A percentile compares a stretch with the other conserved stretches of the same genome.
phyloP scores from a whole-genome alignment of 2,113 vertebrate genomes.

The Catharus minimus region DNA sequence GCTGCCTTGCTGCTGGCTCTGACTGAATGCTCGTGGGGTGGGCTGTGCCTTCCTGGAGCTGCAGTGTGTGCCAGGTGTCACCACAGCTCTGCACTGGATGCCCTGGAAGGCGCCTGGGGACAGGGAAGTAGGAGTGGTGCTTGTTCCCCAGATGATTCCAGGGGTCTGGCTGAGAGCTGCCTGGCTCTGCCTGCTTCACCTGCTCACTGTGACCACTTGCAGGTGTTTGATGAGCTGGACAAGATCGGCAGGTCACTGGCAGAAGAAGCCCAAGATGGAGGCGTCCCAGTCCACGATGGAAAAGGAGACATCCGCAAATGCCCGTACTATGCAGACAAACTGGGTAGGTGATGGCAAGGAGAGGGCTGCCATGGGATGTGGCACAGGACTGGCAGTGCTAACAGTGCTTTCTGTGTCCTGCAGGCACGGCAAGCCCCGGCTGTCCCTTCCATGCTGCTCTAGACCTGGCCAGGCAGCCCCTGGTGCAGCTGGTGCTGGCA shows the following conservation, averaged over 20 bases:
- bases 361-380: fast-evolving
- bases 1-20: neutral
- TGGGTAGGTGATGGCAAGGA: slow-evolving; percentile 50
- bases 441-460: slow-evolving; percentile 74
- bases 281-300: slow-evolving; percentile 77
- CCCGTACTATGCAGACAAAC: slow-evolving; percentile 86
- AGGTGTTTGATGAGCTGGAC: slow-evolving; percentile 95
- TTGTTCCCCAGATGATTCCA: neutral
- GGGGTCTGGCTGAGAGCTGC: neutral
- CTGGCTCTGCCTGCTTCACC: neutral
- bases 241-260: slow-evolving; percentile 78
- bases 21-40: neutral
- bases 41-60: neutral
- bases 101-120: fast-evolving
- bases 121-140: neutral
- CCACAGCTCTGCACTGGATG: neutral
- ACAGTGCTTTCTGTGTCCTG: neutral
- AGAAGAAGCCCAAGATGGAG: slow-evolving; percentile 78
- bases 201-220: neutral
- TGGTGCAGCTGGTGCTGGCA: slow-evolving; percentile 84
- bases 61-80: fast-evolving
- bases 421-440: slow-evolving; percentile 68
- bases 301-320: slow-evolving; percentile 90
- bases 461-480: slow-evolving; percentile 78
- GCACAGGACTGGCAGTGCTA: fast-evolving